Percentiles rank a stretch among this genome's conserved stretches.
Conservation (phyloP, 2,797 vertebrate genomes). For the Balearica regulorum region DNA sequence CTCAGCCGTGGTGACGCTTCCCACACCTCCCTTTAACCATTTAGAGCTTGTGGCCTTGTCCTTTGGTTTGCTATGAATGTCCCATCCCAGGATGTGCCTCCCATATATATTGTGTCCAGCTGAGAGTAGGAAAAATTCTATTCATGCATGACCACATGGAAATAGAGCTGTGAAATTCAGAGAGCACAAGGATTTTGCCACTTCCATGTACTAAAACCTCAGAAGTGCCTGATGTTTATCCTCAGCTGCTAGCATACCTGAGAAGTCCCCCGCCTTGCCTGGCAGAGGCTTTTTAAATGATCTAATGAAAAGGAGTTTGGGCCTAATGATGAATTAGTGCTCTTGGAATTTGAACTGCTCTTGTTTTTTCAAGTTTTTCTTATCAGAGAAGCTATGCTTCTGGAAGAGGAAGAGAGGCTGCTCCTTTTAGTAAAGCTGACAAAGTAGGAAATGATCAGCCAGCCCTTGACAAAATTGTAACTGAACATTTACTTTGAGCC, state of each 20-base stretch:
- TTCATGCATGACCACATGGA: accelerated
- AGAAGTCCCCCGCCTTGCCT: neutral
- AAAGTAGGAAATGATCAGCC: conserved; percentile 26
- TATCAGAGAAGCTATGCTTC: conserved; percentile 24
- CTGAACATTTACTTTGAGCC: neutral
- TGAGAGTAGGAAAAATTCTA: neutral
- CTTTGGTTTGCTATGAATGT: neutral
- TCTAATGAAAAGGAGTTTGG: neutral
- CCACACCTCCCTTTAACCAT: neutral
- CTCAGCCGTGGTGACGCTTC: neutral
- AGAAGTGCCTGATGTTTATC: neutral
- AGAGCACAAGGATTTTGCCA: neutral
- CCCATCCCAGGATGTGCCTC: neutral
- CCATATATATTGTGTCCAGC: neutral
- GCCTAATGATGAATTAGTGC: conserved; percentile 46
- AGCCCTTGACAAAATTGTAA: neutral
- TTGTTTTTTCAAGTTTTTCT: conserved; percentile 57
- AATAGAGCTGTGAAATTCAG: neutral
- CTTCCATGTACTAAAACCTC: neutral
- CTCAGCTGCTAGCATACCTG: neutral
- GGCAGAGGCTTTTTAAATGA: neutral
- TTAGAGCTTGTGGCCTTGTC: neutral
- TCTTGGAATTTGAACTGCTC: conserved; percentile 62
- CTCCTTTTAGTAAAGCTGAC: conserved; percentile 1
- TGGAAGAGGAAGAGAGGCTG: conserved; percentile 6